Conservation (phyloP, 1,140 invertebrate genomes). For the Hyles vespertilio region DNA sequence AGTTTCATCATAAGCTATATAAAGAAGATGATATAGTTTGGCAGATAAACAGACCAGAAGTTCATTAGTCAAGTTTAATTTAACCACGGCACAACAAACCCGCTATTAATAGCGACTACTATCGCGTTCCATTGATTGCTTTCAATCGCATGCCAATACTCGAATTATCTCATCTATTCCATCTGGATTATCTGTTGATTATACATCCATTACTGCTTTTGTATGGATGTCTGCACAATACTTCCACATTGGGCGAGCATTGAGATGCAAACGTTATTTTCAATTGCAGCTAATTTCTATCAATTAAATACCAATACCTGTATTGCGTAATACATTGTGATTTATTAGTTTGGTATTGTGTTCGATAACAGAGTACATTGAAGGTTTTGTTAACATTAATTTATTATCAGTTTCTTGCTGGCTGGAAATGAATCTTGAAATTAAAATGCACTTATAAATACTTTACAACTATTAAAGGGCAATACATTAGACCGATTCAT, state of each 20-base stretch:
- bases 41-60: conserved; percentile 1
- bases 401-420: not conserved
- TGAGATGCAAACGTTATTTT: too few relatives aligned
- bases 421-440: not conserved
- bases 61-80: conserved; percentile 26
- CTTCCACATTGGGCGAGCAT: too few relatives aligned
- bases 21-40: too few relatives aligned
- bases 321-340: too few relatives aligned
- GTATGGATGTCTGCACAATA: too few relatives aligned
- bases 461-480: too few relatives aligned
- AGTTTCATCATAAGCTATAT: too few relatives aligned
- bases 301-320: too few relatives aligned
- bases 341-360: too few relatives aligned
- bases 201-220: too few relatives aligned
- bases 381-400: not conserved
- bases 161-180: conserved; percentile 1
- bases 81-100: conserved; percentile 19
- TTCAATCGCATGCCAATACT: conserved; percentile 38
- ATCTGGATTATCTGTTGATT: not conserved
- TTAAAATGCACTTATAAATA: not conserved
- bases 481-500: too few relatives aligned
- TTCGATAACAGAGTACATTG: conserved; percentile 1
- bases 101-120: conserved; percentile 12
- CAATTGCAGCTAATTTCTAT: too few relatives aligned
- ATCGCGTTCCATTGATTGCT: conserved; percentile 34